Conservation (phyloP, 2,113 vertebrate species). For the Burhinus oedicnemus region DNA sequence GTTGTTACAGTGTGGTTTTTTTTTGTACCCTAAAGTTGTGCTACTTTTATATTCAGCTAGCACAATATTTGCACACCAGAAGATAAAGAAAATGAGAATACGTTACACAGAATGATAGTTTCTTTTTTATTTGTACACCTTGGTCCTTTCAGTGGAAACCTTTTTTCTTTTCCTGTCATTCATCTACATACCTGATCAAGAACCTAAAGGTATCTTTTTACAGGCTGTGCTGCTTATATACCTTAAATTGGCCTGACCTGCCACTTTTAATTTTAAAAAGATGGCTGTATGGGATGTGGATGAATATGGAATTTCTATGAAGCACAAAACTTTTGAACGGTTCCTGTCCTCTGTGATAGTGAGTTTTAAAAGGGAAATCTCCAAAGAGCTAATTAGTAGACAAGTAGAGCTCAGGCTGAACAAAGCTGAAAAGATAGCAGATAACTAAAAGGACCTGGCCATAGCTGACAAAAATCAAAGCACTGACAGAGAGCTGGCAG, state of each 20-base stretch:
- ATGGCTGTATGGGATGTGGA: slow-evolving; percentile 75
- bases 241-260: slow-evolving; percentile 85
- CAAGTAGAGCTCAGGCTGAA: slow-evolving; percentile 93
- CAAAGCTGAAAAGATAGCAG: slow-evolving; percentile 91
- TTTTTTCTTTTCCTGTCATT: slow-evolving; percentile 68
- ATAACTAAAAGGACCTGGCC: slow-evolving; percentile 90
- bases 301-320: slow-evolving; percentile 89
- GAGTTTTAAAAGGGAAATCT: slow-evolving; percentile 97
- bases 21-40: slow-evolving; percentile 98
- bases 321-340: slow-evolving; percentile 88
- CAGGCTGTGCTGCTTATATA: slow-evolving; percentile 70
- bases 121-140: slow-evolving; percentile 75
- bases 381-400: slow-evolving; percentile 99
- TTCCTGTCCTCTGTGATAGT: slow-evolving; percentile 87
- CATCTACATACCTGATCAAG: slow-evolving; percentile 82
- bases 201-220: slow-evolving; percentile 73
- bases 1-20: slow-evolving; percentile 87
- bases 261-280: slow-evolving; percentile 86
- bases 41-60: slow-evolving; percentile 99
- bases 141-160: slow-evolving; percentile 64
- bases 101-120: slow-evolving; percentile 81
- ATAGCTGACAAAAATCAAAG: slow-evolving; percentile 92
- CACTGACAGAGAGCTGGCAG: slow-evolving; percentile 89
- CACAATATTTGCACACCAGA: slow-evolving; percentile 99
- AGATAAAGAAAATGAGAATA: slow-evolving; percentile 95